phyloP scores from a whole-genome alignment of 2,113 vertebrate genomes.

The Anhinga anhinga region DNA sequence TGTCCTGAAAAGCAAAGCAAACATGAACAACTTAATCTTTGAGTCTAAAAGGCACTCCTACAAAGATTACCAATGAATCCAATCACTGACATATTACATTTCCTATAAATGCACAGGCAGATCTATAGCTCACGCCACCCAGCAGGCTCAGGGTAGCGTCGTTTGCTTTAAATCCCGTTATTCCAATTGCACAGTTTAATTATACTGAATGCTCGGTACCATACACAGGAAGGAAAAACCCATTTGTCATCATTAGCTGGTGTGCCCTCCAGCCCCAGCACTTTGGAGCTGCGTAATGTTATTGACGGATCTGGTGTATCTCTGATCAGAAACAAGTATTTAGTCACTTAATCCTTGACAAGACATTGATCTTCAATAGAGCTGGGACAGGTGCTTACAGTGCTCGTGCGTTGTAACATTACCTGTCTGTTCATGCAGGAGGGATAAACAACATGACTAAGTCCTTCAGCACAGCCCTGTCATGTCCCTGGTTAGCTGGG shows the following conservation, averaged over 20 bases:
- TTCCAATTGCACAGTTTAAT: neutral
- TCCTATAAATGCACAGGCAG: neutral
- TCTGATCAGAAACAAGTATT: neutral
- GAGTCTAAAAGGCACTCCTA: neutral
- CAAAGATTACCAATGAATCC: neutral
- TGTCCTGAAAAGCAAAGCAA: neutral
- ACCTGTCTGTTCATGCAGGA: neutral
- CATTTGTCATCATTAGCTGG: neutral
- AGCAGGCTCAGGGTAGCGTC: neutral
- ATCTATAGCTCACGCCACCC: neutral
- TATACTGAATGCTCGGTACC: neutral
- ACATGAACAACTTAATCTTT: neutral
- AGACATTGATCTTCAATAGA: neutral
- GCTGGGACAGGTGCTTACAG: neutral
- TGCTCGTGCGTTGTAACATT: accelerated
- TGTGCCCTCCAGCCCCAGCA: neutral
- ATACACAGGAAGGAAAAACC: neutral
- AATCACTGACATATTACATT: neutral
- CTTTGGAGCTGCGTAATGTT: neutral
- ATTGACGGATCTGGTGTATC: neutral
- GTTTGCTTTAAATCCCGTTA: neutral
- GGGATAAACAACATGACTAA: neutral
- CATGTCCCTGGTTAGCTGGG: neutral
- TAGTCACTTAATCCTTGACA: neutral
- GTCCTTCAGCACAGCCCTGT: neutral